Percentiles rank a stretch among this genome's conserved stretches.
Conservation (phyloP, 2,113 vertebrate genomes). For the Vulpes lagopus region DNA sequence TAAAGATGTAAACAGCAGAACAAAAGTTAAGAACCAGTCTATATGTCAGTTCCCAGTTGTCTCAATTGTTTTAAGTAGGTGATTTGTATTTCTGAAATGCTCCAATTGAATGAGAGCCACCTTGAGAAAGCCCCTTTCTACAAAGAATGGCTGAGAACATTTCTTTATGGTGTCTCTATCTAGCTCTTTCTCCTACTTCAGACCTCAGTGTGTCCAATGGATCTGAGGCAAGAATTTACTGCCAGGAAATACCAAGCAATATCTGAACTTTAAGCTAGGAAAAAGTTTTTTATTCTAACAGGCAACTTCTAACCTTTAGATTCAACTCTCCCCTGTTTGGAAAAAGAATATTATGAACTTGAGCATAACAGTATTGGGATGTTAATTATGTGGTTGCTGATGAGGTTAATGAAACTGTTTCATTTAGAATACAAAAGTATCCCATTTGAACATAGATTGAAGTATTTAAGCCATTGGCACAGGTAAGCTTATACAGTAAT, state of each 20-base stretch:
- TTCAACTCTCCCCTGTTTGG: neutral
- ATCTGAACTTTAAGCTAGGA: neutral
- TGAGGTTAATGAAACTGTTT: neutral
- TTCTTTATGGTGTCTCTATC: neutral
- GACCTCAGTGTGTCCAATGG: neutral
- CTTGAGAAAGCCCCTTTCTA: neutral
- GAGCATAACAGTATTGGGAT: neutral
- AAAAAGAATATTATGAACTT: slow-evolving; percentile 19
- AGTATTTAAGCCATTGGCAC: neutral
- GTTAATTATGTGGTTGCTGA: neutral
- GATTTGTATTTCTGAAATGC: neutral
- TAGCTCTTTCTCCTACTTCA: neutral
- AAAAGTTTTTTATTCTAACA: neutral
- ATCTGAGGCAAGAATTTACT: neutral
- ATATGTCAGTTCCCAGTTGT: neutral
- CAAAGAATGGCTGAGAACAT: neutral
- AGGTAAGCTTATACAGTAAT: neutral
- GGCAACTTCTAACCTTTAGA: neutral
- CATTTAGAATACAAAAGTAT: neutral
- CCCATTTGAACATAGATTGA: neutral
- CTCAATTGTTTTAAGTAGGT: neutral
- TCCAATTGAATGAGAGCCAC: neutral
- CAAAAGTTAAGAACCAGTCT: neutral
- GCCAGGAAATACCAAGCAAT: neutral
- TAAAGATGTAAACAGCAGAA: neutral